Conservation (phyloP, 2,888 invertebrate species). For the Tubiluchus corallicola region DNA sequence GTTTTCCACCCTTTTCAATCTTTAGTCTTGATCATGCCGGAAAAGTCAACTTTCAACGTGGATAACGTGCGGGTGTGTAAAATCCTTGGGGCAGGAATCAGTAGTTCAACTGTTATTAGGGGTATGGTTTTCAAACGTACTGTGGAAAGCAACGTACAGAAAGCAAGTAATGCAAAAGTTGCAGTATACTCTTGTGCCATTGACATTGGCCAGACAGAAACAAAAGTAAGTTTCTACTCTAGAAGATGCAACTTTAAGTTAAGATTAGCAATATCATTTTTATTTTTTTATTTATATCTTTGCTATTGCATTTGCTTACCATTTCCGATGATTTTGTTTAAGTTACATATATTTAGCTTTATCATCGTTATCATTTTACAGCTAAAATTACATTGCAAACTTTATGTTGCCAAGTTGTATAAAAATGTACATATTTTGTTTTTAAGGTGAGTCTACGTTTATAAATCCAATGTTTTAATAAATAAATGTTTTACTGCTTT, state of each 20-base stretch:
- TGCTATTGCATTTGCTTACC: too few species aligned
- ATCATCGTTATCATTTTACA: too few species aligned
- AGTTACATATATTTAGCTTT: too few species aligned
- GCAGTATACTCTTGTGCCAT: constrained; percentile 87
- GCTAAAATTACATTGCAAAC: too few species aligned
- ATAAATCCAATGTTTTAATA: not conserved
- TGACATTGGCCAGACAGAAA: constrained; percentile 91
- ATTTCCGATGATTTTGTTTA: too few species aligned
- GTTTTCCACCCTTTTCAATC: too few species aligned
- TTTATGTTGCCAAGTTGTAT: constrained; percentile 4
- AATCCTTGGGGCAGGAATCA: constrained; percentile 70
- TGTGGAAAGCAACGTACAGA: constrained; percentile 74
- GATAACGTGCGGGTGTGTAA: too few species aligned
- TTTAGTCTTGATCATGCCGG: not conserved
- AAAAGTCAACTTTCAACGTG: not conserved
- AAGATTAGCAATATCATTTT: too few species aligned
- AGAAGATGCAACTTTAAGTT: too few species aligned
- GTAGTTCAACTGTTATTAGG: constrained; percentile 49
- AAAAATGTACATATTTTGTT: not conserved
- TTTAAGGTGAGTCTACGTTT: not conserved
- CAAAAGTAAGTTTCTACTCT: constrained; percentile 55
- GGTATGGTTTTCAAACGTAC: constrained; percentile 96
- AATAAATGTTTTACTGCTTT: not conserved
- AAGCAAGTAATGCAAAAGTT: constrained; percentile 60
- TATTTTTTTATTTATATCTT: too few species aligned